Percentiles rank a stretch among this genome's conserved stretches.
Conservation (phyloP, 2,797 vertebrate genomes). For the Ara ararauna region DNA sequence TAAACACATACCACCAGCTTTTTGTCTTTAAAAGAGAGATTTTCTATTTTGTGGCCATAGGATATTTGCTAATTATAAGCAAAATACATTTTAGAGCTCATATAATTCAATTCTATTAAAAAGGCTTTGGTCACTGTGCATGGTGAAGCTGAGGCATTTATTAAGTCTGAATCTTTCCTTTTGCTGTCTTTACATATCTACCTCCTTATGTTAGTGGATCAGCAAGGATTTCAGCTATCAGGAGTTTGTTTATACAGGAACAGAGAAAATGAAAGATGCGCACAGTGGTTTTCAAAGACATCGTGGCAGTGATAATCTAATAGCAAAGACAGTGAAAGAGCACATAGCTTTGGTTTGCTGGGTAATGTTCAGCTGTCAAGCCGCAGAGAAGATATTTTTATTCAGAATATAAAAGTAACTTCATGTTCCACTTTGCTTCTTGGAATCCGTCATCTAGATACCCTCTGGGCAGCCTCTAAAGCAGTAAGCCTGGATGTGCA, state of each 20-base stretch:
- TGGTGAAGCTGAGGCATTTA: not conserved
- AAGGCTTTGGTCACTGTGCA: not conserved
- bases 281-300: not conserved
- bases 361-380: not conserved
- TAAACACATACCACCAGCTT: not conserved
- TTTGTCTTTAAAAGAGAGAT: not conserved
- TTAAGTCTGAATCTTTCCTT: not conserved
- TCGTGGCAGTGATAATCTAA: not conserved
- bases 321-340: not conserved
- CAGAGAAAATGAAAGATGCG: not conserved
- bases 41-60: not conserved
- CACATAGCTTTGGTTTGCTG: not conserved
- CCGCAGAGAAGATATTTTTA: not conserved
- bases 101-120: not conserved
- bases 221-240: not conserved
- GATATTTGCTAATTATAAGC: not conserved
- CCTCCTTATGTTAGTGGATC: not conserved
- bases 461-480: not conserved
- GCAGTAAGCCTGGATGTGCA: not conserved
- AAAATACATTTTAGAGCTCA: not conserved
- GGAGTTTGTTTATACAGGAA: not conserved
- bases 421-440: not conserved
- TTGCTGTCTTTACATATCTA: not conserved
- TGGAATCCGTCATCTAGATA: not conserved
- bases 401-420: conserved; percentile 8